Conservation (phyloP, 2,888 invertebrate species). For the Heliconius cydno region DNA sequence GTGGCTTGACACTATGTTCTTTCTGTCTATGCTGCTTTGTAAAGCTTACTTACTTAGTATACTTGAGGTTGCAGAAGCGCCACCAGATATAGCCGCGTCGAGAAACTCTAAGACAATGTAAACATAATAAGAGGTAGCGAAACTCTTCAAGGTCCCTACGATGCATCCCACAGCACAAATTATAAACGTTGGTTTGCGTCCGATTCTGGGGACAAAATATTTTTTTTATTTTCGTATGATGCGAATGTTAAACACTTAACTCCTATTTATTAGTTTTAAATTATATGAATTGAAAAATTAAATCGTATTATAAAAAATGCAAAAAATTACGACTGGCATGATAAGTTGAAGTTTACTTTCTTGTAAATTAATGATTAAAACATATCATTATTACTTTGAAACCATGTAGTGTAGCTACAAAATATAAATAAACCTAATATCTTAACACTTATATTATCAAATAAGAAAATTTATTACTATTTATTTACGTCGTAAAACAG, state of each 20-base stretch:
- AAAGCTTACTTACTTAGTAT: conserved; percentile 62
- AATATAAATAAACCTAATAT: too few species aligned
- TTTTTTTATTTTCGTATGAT: not conserved
- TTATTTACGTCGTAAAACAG: not conserved
- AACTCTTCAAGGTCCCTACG: conserved; percentile 66
- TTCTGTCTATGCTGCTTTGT: not conserved
- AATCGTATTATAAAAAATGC: too few species aligned
- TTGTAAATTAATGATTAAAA: too few species aligned
- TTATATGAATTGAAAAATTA: too few species aligned
- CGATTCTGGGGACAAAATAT: conserved; percentile 58
- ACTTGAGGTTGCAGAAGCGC: conserved; percentile 62
- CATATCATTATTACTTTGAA: too few species aligned
- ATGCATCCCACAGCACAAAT: conserved; percentile 61
- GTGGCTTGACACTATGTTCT: not conserved
- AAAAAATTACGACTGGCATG: too few species aligned
- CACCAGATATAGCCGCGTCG: conserved; percentile 65
- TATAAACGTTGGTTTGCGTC: conserved; percentile 67
- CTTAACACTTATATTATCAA: not conserved
- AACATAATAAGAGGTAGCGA: conserved; percentile 60
- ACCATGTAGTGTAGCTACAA: too few species aligned
- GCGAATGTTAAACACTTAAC: not conserved
- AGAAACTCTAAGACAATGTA: conserved; percentile 66
- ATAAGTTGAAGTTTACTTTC: too few species aligned
- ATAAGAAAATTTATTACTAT: conserved; percentile 7
- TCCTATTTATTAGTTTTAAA: too few species aligned